Base-by-base conservation (phyloP, 2,113 vertebrate genomes). In the Gadus macrocephalus region DNA sequence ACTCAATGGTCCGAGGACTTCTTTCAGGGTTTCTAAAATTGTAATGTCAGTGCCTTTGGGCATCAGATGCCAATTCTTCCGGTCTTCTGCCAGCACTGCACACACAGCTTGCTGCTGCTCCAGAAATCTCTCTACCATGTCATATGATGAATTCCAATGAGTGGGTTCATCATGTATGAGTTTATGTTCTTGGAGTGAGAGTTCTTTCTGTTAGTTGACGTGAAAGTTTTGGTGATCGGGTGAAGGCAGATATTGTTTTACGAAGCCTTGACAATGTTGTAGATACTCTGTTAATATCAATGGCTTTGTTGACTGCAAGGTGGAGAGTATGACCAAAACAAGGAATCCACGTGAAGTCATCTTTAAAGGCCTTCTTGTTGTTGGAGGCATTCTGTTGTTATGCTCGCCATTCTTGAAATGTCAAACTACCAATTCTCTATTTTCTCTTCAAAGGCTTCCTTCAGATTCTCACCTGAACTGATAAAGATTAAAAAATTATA, bases 301-400 rank as follows among this genome's bases (percentile, higher is more conserved):
- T 65, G 70, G 42, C 74, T 67, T 80, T 73, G 59, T 80, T 69
- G 27, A 70, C 71, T 59, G 68, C 70, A 20, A 20, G 20, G 20
- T 20, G 4, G 77, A 79, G 16, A 66, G 68, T 75, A 42, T 76
- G 69, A 5, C 70, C 73, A 79, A 79, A 79, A 20, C 66, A 79
- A 20, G 64, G 74, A 53, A 74, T 71, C 72, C 71, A 77, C 53
- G 68, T 71, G 58, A 64, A 71, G 61, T 71, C 68, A 11, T 66
- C 61, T 63, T 74, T 31, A 62, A 81, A 81, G 19, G 65, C 56
- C 49, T 77, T 79, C 53, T 69, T 59, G 62, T 66, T 74, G 53
- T 59, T 74, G 15, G 70, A 73, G 53, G 73, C 76, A 73, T 78
- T 74, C 63, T 4, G 75, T 75, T 62, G 20, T 20, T 20, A 20